Percentiles rank a stretch among this genome's conserved stretches.
These are phyloP conservation scores for Hypomecis punctinalis DNA, from an alignment of 2,888 invertebrate species.

Conservation along the genomic window DNA sequence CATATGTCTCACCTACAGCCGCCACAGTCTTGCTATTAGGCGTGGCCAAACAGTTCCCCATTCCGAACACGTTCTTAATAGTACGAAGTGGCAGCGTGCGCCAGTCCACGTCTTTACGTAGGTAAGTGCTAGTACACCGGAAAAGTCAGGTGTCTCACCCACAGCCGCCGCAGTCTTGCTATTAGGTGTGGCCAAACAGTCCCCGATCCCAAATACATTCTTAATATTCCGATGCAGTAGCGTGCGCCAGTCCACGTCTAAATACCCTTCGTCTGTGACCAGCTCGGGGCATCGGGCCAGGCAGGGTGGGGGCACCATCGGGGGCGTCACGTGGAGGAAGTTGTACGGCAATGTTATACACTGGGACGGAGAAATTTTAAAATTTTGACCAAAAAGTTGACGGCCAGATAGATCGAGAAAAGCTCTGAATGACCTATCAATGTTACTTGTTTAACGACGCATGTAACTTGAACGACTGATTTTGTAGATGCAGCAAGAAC, in stretches of 20 bases:
- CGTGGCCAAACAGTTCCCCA: slow-evolving; percentile 95
- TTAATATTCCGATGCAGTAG: slow-evolving; percentile 90
- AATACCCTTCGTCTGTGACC: slow-evolving; percentile 89
- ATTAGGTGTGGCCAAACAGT: slow-evolving; percentile 95
- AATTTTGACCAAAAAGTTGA: background rate
- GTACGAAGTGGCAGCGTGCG: slow-evolving; percentile 90
- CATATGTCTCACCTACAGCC: slow-evolving; percentile 89
- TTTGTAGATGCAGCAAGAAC: too few species aligned
- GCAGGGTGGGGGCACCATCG: slow-evolving; percentile 91
- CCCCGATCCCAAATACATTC: slow-evolving; percentile 97
- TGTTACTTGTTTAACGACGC: too few species aligned
- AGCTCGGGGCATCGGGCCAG: slow-evolving; percentile 86
- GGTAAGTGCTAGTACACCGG: too few species aligned
- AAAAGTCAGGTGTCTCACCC: slow-evolving; percentile 85
- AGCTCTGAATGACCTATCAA: background rate
- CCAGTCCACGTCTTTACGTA: slow-evolving; percentile 51
- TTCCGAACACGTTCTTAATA: slow-evolving; percentile 94
- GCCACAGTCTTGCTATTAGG: slow-evolving; percentile 98
- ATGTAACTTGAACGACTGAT: too few species aligned
- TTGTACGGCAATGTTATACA: slow-evolving; percentile 86
- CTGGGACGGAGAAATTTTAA: slow-evolving; percentile 50
- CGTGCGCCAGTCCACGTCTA: slow-evolving; percentile 90
- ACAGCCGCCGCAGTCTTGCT: slow-evolving; percentile 98
- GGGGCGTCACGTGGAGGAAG: slow-evolving; percentile 94
- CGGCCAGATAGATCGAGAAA: background rate